Evolutionary conservation across 2,888 invertebrate genomes (phyloP), one percentile per base, ranked within the genome.

Genomic region (Mallateleia sp.): DNA sequence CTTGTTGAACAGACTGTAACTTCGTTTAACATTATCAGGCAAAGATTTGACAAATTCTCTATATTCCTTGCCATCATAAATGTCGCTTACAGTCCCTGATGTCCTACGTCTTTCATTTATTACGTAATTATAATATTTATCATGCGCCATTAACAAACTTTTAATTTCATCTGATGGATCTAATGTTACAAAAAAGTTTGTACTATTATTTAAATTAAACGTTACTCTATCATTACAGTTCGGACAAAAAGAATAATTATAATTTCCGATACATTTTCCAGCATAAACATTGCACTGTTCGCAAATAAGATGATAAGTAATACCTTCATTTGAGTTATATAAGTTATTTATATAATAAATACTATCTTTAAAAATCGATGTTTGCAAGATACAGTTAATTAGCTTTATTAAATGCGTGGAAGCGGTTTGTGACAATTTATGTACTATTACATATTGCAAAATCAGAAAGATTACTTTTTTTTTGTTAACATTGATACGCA

Each of bases 21-120:
- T n/a, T n/a, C n/a, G 18, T 34, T 28, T 64, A 15, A 38, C 28
- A 28, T 28, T 24, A 1, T 42, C 38, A 0, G 62, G 45, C 15
- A 81, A 66, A 20, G 34, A 15, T 6, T 32, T 28, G 1, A 81
- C 45, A 47, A 66, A 72, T 2, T 74, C 20, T 8, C 14, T 0
- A n/a, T 74, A 74, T 25, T n/a, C n/a, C n/a, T n/a, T n/a, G n/a
- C 71, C 62, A 42, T 71, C 71, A 24, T 54, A 66, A 66, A 77
- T 66, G n/a, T 77, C 56, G 9, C n/a, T 4, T 7, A 38, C 24
- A 1, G 20, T 15, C 8, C 4, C 9, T 25, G 4, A 22, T 14
- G 34, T 25, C 18, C 8, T 5, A 18, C 15, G 11, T 58, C 54
- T 66, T 9, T 64, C 42, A 50, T 56, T 66, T 1, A 66, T n/a